Evolutionary conservation across 2,888 invertebrate genomes (phyloP), one percentile per base, ranked within the genome.

Genomic region (Tetranychus piercei): DNA sequence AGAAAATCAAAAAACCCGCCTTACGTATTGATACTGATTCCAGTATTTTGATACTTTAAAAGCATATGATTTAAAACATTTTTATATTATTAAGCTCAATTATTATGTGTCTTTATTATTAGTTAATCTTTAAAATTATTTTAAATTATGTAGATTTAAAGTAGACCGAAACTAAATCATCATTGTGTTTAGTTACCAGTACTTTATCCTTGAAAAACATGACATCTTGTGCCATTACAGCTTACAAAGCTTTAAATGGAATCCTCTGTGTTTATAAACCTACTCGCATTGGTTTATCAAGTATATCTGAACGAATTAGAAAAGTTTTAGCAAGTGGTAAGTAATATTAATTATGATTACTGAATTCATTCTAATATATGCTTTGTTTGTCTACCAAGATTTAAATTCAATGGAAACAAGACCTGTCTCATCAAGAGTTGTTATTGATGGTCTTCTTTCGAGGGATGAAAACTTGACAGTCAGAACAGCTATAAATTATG

Each of bases 181-280:
- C 5, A 4, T 34, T 34, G 34, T 34, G 3, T 34, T 34, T 34
- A 34, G 34, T 34, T 34, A 4, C 34, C 34, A 34, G 34, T 34
- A 34, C 34, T 34, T 34, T 34, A 34, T 4, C 34, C 34, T 34
- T 34, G 5, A 34, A 34, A 34, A 34, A 34, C 34, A 55, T 55
- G 55, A 55, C 55, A 15, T 55, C 55, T 9, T 55, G 55, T 22
- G 81, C 82, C 6, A 77, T 79, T n/a, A 76, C 79, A 15, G 87
- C 88, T 4, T 91, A 87, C 83, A 88, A 86, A 79, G 81, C 84
- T 44, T 81, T 93, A 74, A 89, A 88, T 82, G 92, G 92, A 44
- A 80, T 92, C 8, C 83, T 91, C 76, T 89, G 90, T 82, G 83
- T 92, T 18, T 91, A 89, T 79, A 93, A 93, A 82, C 90, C 91